phyloP scores from a whole-genome alignment of 2,113 vertebrate species.

The Aphyosemion australe region DNA sequence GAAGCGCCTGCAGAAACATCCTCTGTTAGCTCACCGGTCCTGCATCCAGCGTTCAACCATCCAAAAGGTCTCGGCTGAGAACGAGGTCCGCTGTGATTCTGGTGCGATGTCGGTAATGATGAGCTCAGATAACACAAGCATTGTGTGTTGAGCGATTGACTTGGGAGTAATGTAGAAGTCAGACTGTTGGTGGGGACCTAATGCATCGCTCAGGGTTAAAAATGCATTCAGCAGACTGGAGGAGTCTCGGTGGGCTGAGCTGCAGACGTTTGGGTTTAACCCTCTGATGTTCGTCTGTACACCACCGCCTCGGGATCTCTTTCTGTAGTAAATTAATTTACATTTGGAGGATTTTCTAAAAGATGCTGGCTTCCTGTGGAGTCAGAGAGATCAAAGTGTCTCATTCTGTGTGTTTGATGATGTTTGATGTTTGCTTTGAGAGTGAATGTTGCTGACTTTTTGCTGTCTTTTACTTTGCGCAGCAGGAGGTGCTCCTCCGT shows the following conservation, averaged over 20 bases:
- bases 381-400: conserved; percentile 94
- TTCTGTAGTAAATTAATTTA: conserved; percentile 95
- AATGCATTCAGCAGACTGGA: conserved; percentile 45
- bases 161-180: conserved; percentile 45
- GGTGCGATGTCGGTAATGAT: conserved; percentile 18
- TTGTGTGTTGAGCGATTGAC: conserved; percentile 32
- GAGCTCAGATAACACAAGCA: conserved; percentile 36
- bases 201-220: conserved; percentile 46
- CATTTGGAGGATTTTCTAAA: conserved; percentile 96
- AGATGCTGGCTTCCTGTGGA: conserved; percentile 96
- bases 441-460: conserved; percentile 95
- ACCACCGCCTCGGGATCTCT: conserved; percentile 83
- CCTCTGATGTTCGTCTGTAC: conserved; percentile 63
- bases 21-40: conserved; percentile 30
- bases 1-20: conserved; percentile 21
- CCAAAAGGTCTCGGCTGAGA: conserved; percentile 21
- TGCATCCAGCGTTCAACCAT: conserved; percentile 1
- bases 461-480: conserved; percentile 86
- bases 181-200: conserved; percentile 32
- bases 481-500: conserved; percentile 82
- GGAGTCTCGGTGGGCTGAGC: conserved; percentile 56
- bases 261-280: conserved; percentile 68
- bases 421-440: conserved; percentile 96
- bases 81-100: conserved; percentile 26
- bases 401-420: conserved; percentile 93